Percentiles rank a stretch among this genome's conserved stretches.
Evolutionary conservation across 1,140 invertebrate species (phyloP).

Genomic region (Diuraphis noxia): DNA sequence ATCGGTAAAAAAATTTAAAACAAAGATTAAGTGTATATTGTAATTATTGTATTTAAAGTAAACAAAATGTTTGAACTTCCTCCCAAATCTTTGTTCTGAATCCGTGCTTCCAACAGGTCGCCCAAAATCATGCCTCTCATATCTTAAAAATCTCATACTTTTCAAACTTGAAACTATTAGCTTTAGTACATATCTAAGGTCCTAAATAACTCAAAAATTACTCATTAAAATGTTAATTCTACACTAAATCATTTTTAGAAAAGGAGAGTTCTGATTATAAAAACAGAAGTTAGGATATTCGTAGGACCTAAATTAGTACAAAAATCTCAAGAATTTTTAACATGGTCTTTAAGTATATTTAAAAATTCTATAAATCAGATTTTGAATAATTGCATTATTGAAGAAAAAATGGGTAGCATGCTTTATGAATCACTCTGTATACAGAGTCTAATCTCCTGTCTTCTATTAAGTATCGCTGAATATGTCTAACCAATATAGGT

Average conservation of each 20-base stretch:
- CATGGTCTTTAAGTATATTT: background rate
- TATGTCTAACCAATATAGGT: no score
- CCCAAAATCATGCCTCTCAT: no score
- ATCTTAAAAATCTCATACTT: no score
- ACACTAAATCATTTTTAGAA: background rate
- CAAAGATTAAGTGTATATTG: no score
- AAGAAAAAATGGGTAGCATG: background rate
- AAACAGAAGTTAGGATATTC: background rate
- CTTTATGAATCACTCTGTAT: background rate
- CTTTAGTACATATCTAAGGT: background rate
- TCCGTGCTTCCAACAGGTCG: no score
- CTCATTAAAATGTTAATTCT: background rate
- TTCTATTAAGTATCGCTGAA: background rate
- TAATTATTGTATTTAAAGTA: no score
- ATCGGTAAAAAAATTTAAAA: no score
- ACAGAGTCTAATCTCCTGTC: background rate
- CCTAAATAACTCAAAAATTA: background rate
- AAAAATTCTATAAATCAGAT: background rate
- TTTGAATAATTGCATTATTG: background rate
- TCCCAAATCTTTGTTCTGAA: no score
- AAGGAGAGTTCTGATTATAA: background rate
- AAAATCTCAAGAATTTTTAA: background rate
- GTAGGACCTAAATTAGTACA: background rate
- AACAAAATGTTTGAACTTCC: no score
- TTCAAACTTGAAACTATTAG: no score